Evolutionary conservation across 2,113 vertebrate genomes (phyloP), one percentile per base, ranked within the genome.

Genomic region (Cacatua alba): DNA sequence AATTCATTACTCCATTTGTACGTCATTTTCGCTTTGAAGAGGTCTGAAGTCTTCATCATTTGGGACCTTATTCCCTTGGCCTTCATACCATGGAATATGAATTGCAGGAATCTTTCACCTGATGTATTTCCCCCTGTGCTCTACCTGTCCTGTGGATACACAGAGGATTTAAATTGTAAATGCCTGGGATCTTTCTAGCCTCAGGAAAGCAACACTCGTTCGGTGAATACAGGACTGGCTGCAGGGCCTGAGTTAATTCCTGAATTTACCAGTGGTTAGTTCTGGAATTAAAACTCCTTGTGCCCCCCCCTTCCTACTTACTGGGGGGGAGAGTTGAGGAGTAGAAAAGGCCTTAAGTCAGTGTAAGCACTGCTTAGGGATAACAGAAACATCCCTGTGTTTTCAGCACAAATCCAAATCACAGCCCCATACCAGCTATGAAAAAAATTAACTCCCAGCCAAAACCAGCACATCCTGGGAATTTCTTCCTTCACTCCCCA

Each of bases 61-160:
- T 41, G 63, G n/a, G 81, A 8, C 23, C 13, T 20, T 8, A 5
- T 76, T 71, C 63, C 53, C 23, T 51, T 39, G 9, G 24, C n/a
- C 49, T n/a, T 65, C 26, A 0, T 1, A 2, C 8, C 16, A 1
- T 0, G 6, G 63, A 9, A n/a, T 43, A 33, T 9, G 53, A 55
- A 57, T 1, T 15, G 14, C 29, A 60, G 52, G 48, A 43, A 10
- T 53, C 48, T 35, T 70, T 44, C 19, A 59, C 41, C 37, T 17
- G 52, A 1, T 29, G n/a, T 4, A 0, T 31, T 57, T 48, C 62
- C 26, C 17, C 31, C 65, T 25, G 0, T 23, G 46, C 25, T 25
- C 33, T 37, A 26, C 46, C 80, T 43, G 19, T 28, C 51, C 74
- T 87, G 28, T 10, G 71, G 37, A 2, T 7, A 4, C 9, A 0